A percentile compares a stretch with the other conserved stretches of the same genome.
phyloP scores from a whole-genome alignment of 2,888 invertebrate species.

The Hyalella azteca region DNA sequence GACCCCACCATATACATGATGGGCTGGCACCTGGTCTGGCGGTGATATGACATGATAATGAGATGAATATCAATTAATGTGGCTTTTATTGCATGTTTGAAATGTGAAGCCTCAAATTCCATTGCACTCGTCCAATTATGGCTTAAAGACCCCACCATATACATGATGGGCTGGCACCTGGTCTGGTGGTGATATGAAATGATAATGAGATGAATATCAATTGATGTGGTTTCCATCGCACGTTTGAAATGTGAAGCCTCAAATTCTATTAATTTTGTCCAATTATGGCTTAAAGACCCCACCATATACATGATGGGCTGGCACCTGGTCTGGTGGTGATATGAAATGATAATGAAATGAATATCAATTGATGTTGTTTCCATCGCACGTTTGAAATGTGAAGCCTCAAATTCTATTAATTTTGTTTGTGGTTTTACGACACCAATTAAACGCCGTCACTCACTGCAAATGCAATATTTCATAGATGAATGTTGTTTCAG shows the following conservation, averaged over 20 bases:
- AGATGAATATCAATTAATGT: neutral
- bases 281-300: conserved; percentile 8
- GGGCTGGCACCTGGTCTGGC: conserved; percentile 20
- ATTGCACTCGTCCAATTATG: no score
- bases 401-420: neutral
- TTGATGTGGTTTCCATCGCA: neutral
- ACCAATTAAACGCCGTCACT: neutral
- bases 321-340: no score
- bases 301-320: neutral
- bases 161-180: neutral
- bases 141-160: neutral
- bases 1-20: neutral
- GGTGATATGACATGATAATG: no score
- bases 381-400: neutral
- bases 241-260: no score
- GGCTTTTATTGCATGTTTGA: neutral
- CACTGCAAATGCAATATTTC: neutral
- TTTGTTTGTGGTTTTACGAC: neutral
- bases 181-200: neutral
- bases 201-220: neutral
- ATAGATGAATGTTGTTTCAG: neutral
- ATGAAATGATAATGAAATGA: no score
- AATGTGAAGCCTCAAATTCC: no score
- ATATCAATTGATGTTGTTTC: neutral
- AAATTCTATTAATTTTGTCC: no score